phyloP scores from a whole-genome alignment of 2,888 invertebrate genomes.

The Cephus runcator region DNA sequence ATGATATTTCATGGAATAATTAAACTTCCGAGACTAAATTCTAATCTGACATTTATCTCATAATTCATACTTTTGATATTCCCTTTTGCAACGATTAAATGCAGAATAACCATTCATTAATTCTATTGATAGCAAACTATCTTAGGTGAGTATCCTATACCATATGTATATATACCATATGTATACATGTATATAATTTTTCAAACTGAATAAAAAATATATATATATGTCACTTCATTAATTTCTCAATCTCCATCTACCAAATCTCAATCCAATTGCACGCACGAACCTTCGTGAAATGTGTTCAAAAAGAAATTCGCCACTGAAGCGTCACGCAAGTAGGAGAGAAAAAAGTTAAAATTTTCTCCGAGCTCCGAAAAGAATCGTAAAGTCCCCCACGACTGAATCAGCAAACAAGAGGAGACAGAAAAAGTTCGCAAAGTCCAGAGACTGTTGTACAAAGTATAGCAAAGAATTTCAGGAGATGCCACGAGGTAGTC shows the following conservation, averaged over 20 bases:
- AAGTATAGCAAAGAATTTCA: no score
- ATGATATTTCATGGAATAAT: background rate
- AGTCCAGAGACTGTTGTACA: background rate
- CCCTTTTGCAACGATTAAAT: constrained; percentile 33
- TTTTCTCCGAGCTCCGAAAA: background rate
- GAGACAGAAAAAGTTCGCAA: background rate
- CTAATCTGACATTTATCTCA: constrained; percentile 3
- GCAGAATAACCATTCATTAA: constrained; percentile 38
- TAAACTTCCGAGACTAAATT: background rate
- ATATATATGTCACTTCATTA: background rate
- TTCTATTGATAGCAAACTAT: constrained; percentile 40
- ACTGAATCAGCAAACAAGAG: background rate
- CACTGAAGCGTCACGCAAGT: background rate
- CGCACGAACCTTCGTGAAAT: background rate
- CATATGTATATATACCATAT: background rate
- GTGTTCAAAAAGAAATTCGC: background rate
- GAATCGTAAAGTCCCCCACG: background rate
- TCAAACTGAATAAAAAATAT: background rate
- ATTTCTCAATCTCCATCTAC: background rate
- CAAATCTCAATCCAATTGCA: background rate
- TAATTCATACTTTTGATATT: constrained; percentile 27
- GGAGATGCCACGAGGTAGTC: background rate
- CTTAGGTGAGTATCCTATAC: background rate
- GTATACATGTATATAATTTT: no score
- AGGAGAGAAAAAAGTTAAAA: background rate